phyloP scores from a whole-genome alignment of 2,797 vertebrate species.

The Parotocinclus haroldoi region DNA sequence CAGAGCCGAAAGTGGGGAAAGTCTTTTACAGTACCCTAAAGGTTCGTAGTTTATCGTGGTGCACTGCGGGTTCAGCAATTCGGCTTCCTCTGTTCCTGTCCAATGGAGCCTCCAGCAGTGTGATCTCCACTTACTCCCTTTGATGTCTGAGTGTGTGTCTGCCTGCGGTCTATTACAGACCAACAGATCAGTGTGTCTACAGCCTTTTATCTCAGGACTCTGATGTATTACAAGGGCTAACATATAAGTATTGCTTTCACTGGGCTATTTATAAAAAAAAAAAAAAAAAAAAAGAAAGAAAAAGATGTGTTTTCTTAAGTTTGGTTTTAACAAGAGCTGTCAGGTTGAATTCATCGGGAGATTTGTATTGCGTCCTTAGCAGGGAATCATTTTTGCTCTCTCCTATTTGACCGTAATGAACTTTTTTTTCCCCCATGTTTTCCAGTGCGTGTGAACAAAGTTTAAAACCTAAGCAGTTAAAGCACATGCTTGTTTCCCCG shows the following conservation, averaged over 20 bases:
- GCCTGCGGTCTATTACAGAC: not conserved
- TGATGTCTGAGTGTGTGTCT: conserved; percentile 6
- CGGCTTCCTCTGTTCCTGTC: conserved; percentile 1
- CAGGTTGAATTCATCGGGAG: too few relatives aligned
- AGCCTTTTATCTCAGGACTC: conserved; percentile 7
- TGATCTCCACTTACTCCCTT: not conserved
- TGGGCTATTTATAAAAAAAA: not conserved
- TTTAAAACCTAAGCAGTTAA: too few relatives aligned
- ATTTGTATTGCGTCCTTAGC: too few relatives aligned
- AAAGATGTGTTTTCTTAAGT: too few relatives aligned
- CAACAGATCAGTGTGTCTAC: not conserved
- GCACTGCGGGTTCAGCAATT: not conserved
- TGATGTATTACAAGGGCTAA: not conserved
- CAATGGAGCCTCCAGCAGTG: not conserved
- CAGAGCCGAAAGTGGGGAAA: not conserved
- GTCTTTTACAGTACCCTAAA: not conserved
- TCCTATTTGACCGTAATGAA: too few relatives aligned
- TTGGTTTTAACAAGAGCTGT: too few relatives aligned
- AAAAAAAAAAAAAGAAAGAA: too few relatives aligned
- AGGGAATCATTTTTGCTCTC: too few relatives aligned
- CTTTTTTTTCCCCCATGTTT: too few relatives aligned
- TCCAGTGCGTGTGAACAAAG: too few relatives aligned
- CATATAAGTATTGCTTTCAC: not conserved
- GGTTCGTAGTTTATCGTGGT: not conserved
- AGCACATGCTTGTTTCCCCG: too few relatives aligned